Base-by-base conservation (phyloP, 1,140 invertebrate species). In the Centruroides vittatus region DNA sequence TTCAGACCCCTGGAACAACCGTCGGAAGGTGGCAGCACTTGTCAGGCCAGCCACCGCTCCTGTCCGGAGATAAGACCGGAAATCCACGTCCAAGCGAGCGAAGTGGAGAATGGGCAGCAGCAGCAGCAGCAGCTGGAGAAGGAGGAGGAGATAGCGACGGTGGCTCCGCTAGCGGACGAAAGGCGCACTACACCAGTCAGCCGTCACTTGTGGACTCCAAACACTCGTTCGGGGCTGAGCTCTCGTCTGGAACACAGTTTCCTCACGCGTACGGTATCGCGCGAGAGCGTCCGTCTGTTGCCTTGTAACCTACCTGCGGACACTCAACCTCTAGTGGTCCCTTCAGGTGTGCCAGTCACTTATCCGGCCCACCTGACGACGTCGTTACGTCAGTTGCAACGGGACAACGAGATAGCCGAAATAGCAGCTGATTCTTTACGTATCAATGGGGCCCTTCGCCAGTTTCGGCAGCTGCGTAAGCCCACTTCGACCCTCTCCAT, bases 391-490 rank as follows among this genome's bases (percentile, higher is more conserved):
- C 61, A 64, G 55, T 51, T 64, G 48, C 55, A 65, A 62, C 47
- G 68, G 58, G 59, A 62, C 55, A 88, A 92, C 71, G 88, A 88
- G 57, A 91, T 93, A 61, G 89, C 90, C n/a, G 89, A 90, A 69
- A 97, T 98, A 70, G 93, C 93, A 3, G 91, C 91, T n/a, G 93
- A 96, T 76, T 95, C 92, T 47, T 81, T 97, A 67, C 81, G 93
- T 64, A 91, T 97, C 75, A 97, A 96, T 78, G 93, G 94, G 56
- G 93, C 91, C 63, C 90, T 97, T 77, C 81, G 91, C 67, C 91
- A 92, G 69, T 97, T 65, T 51, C 62, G 62, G 55, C 61, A 65
- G 59, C 64, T 65, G 49, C 64, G 64, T 35, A 65, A 65, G 59
- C 64, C 64, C 47, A 34, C 59, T 47, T 48, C 65, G 52, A 47